These are phyloP conservation scores for Etheostoma cragini DNA, from an alignment of 2,113 vertebrate genomes.

Conservation along the genomic window DNA sequence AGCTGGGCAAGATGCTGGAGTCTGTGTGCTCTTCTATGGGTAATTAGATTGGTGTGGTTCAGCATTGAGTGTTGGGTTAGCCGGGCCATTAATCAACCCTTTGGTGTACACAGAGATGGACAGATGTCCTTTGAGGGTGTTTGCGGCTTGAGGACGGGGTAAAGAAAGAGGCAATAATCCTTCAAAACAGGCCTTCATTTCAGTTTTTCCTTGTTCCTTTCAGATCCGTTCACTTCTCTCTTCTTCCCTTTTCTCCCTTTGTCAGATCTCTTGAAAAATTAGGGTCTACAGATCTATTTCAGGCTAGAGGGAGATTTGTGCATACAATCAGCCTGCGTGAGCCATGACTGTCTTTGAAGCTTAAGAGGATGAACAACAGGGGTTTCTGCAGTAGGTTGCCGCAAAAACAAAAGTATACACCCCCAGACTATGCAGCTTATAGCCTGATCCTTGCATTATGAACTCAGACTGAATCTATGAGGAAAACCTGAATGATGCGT, in stretches of 20 bases:
- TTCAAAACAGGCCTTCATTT: slow-evolving; percentile 42
- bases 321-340: slow-evolving; percentile 29
- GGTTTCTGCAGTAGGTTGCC: slow-evolving; percentile 38
- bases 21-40: slow-evolving; percentile 52
- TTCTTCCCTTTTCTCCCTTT: background rate
- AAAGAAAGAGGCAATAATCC: slow-evolving; percentile 45
- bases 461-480: slow-evolving; percentile 33
- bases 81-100: slow-evolving; percentile 72
- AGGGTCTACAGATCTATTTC: slow-evolving; percentile 23
- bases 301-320: slow-evolving; percentile 41
- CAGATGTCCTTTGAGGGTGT: slow-evolving; percentile 68
- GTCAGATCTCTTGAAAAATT: slow-evolving; percentile 37
- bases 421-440: slow-evolving; percentile 15
- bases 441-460: slow-evolving; percentile 43
- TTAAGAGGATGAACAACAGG: slow-evolving; percentile 32
- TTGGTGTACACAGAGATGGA: slow-evolving; percentile 61
- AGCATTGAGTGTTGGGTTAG: slow-evolving; percentile 62
- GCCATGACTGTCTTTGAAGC: slow-evolving; percentile 47
- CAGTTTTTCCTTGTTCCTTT: slow-evolving; percentile 16
- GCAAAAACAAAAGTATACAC: slow-evolving; percentile 39
- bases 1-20: slow-evolving; percentile 55
- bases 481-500: slow-evolving; percentile 43
- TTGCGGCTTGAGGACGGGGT: slow-evolving; percentile 40
- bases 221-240: slow-evolving; percentile 5
- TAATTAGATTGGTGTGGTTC: slow-evolving; percentile 73